Evolutionary conservation across 1,140 invertebrate species (phyloP), one percentile per base, ranked within the genome.

Genomic region (Lycorma delicatula): DNA sequence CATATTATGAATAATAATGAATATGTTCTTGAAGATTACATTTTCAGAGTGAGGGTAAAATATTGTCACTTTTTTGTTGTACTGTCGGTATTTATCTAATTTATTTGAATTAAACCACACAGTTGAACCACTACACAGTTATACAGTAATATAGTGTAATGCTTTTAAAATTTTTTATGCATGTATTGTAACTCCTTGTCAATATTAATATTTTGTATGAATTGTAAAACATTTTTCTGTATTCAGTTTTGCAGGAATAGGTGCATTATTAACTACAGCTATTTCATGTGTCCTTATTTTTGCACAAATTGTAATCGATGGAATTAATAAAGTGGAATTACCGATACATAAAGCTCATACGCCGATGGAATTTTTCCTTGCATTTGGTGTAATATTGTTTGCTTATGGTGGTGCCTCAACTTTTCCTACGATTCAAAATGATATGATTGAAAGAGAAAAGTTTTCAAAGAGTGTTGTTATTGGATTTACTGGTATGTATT

Each of bases 371-470:
- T 84, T 83, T 68, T 83, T 82, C 63, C 62, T 84, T 2, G 75
- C 81, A 0, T 81, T 82, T 60, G 83, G 82, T 3, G 79, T 79
- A 6, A 78, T 86, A 49, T 68, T 84, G 64, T 86, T 85, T 63
- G 74, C 81, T 1, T 85, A 82, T 67, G 83, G 82, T 1, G 83
- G 83, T 13, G 81, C 81, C 0, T 79, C 81, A 6, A 77, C 81
- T 0, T 85, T 85, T 70, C 84, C 84, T 9, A 84, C 81, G 0
- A 82, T 86, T 29, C 83, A 85, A 65, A 84, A 85, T 62, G 83
- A 85, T 60, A 84, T 84, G 81, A 68, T 71, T 18, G 72, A 83
- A 51, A 77, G 76, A 60, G 67, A 67, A 1, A 69, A 80, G 61
- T 84, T 83, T 66, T 69, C 74, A 4, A 74, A 70, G 27, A 77